phyloP scores from a whole-genome alignment of 2,797 vertebrate genomes.

The Oreortyx pictus region DNA sequence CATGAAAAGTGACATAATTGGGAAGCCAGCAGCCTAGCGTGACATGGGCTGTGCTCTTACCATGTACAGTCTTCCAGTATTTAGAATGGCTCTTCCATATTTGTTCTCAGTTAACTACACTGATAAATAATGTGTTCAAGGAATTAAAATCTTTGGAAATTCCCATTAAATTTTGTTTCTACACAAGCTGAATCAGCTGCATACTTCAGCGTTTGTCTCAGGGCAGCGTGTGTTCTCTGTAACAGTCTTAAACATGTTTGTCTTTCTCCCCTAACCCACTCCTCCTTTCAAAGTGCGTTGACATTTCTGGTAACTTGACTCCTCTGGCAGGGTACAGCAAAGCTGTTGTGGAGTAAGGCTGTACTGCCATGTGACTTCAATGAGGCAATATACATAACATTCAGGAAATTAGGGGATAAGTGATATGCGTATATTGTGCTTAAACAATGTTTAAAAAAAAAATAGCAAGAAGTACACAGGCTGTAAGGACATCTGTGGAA shows the following conservation, averaged over 20 bases:
- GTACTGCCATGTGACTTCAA: conserved; percentile 28
- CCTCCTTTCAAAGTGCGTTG: not conserved
- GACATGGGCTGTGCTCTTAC: not conserved
- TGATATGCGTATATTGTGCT: not conserved
- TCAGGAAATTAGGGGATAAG: conserved; percentile 63
- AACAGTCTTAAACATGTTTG: conserved; percentile 28
- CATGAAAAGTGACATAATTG: not conserved
- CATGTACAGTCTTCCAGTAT: not conserved
- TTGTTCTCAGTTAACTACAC: not conserved
- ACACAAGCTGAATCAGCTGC: not conserved
- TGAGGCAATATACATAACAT: conserved; percentile 37
- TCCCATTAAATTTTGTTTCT: not conserved
- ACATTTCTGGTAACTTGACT: conserved; percentile 72
- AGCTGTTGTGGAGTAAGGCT: not conserved
- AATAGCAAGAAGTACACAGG: not conserved
- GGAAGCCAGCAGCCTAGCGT: not conserved
- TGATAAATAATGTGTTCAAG: not conserved
- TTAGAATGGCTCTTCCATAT: not conserved
- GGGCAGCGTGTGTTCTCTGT: not conserved
- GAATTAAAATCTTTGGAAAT: not conserved
- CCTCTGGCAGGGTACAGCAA: conserved; percentile 50
- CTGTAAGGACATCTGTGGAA: not conserved
- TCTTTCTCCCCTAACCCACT: conserved; percentile 23
- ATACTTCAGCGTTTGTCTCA: not conserved
- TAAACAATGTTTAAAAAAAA: not conserved